phyloP scores from a whole-genome alignment of 2,113 vertebrate genomes.

The Larimichthys polyactis region DNA sequence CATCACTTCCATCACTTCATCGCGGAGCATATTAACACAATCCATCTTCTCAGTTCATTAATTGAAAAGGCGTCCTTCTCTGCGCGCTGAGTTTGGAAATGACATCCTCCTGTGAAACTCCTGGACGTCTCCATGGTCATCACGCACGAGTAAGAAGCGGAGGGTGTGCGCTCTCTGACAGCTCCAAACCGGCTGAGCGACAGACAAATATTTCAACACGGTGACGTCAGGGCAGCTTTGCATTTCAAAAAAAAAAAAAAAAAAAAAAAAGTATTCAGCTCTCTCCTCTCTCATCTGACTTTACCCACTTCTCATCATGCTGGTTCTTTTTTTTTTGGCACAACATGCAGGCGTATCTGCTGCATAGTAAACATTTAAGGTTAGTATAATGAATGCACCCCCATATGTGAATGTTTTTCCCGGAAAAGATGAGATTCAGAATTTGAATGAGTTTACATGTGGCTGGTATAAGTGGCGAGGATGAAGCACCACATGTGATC shows the following conservation, averaged over 20 bases:
- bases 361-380: background rate
- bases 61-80: background rate
- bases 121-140: slow-evolving; percentile 43
- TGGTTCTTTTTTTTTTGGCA: background rate
- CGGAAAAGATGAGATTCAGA: background rate
- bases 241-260: background rate
- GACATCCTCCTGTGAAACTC: slow-evolving; percentile 37
- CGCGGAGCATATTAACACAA: background rate
- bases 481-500: background rate
- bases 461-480: background rate
- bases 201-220: slow-evolving; percentile 34
- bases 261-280: slow-evolving; percentile 1
- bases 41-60: background rate
- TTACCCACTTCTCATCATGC: background rate
- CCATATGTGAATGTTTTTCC: background rate
- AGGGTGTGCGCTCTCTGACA: slow-evolving; percentile 42
- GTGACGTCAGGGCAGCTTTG: slow-evolving; percentile 75
- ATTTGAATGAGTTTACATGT: background rate
- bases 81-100: slow-evolving; percentile 4
- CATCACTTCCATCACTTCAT: slow-evolving; percentile 35
- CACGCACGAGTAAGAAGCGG: slow-evolving; percentile 20
- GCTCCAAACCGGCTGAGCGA: slow-evolving; percentile 44
- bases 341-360: background rate
- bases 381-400: background rate
- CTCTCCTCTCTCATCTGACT: slow-evolving; percentile 14